Conservation (phyloP, 2,113 vertebrate species). For the Osmerus eperlanus region DNA sequence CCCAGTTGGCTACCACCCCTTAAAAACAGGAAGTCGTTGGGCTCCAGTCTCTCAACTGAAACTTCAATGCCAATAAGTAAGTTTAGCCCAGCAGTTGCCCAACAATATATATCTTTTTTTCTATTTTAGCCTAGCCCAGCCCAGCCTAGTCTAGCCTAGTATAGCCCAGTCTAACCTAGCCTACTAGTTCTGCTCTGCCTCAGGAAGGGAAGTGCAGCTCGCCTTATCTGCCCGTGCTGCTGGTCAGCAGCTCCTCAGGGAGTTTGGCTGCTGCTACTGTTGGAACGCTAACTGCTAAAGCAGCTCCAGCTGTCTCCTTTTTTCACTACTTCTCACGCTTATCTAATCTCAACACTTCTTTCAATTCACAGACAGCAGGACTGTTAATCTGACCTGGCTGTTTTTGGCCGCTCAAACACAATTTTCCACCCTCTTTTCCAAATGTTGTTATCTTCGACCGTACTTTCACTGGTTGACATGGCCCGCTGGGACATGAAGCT, state of each 20-base stretch:
- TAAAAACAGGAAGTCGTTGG: background rate
- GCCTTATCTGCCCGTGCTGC: constrained; percentile 34
- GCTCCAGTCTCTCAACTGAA: background rate
- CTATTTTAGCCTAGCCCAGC: no score
- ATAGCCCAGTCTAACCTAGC: no score
- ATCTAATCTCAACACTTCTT: background rate
- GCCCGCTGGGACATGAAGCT: no score
- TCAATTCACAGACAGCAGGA: background rate
- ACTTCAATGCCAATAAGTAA: background rate
- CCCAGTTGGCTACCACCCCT: background rate
- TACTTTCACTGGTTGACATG: no score
- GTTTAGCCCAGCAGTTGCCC: background rate
- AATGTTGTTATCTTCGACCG: no score
- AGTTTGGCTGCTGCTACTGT: constrained; percentile 1
- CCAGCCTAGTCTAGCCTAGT: no score
- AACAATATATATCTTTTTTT: no score
- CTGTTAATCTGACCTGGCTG: no score
- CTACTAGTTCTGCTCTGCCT: constrained; percentile 3
- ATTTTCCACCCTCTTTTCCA: no score
- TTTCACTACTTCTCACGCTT: constrained; percentile 17
- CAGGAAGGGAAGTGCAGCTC: constrained; percentile 31
- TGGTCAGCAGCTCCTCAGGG: constrained; percentile 20
- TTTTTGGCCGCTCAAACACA: background rate
- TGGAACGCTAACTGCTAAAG: background rate
- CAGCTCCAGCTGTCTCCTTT: constrained; percentile 17